A percentile compares a stretch with the other conserved stretches of the same genome.
Conservation (phyloP, 1,140 invertebrate species). For the Frieseomelitta varia region DNA sequence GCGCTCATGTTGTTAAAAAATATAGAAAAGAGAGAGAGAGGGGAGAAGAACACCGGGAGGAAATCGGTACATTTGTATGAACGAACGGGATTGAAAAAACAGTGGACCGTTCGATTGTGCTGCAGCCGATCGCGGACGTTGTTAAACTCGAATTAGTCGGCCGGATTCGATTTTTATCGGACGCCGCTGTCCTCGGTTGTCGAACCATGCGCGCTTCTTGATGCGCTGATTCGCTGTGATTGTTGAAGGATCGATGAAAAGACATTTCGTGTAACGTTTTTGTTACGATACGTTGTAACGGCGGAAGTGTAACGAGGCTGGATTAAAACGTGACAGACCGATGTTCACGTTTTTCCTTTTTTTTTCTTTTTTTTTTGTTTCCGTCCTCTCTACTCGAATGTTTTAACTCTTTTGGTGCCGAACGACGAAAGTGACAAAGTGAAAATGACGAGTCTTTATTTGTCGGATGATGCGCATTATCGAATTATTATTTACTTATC, state of each 20-base stretch:
- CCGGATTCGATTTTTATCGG: slow-evolving; percentile 17
- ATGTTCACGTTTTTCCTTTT: neutral
- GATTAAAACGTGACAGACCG: neutral
- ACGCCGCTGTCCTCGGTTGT: neutral
- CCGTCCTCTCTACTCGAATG: neutral
- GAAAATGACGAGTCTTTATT: too few relatives aligned
- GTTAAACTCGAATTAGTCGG: slow-evolving; percentile 33
- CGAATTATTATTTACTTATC: too few relatives aligned
- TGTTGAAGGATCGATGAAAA: slow-evolving; percentile 8
- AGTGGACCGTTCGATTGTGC: neutral
- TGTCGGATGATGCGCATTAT: too few relatives aligned
- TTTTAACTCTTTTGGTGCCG: neutral
- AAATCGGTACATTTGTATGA: neutral
- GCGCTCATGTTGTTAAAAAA: neutral
- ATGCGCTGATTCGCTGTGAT: neutral
- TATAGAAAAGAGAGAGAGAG: neutral
- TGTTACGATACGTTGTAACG: neutral
- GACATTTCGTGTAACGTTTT: slow-evolving; percentile 10
- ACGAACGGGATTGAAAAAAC: slow-evolving; percentile 9
- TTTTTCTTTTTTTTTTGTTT: neutral
- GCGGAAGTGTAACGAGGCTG: neutral
- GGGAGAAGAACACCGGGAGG: neutral
- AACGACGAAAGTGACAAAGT: too few relatives aligned
- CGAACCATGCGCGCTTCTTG: neutral
- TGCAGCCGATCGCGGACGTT: slow-evolving; percentile 9